Evolutionary conservation across 1,140 invertebrate species (phyloP).

Genomic region (Potamilus streckersoni): DNA sequence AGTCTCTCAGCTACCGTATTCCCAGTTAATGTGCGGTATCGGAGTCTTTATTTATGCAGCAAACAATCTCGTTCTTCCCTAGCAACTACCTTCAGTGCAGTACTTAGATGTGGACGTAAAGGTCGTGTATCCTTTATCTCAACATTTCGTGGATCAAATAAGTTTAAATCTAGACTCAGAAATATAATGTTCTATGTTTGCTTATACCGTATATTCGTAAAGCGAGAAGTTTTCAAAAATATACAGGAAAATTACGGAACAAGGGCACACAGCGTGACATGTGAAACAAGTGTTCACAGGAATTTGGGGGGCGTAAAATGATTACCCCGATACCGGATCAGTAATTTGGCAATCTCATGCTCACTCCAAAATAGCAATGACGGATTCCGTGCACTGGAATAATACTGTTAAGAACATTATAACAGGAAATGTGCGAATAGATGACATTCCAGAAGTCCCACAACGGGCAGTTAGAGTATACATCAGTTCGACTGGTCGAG

Average conservation of each 20-base stretch:
- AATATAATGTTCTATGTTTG: too few relatives aligned
- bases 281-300: not conserved
- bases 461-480: slow-evolving; percentile 43
- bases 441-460: slow-evolving; percentile 45
- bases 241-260: not conserved
- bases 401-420: slow-evolving; percentile 31
- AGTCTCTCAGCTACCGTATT: too few relatives aligned
- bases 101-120: too few relatives aligned
- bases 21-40: too few relatives aligned
- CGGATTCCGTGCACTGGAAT: slow-evolving; percentile 8
- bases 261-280: not conserved
- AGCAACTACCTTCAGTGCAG: too few relatives aligned
- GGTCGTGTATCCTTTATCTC: too few relatives aligned
- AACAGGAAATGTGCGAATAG: slow-evolving; percentile 34
- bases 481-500: slow-evolving; percentile 43
- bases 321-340: not conserved
- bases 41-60: too few relatives aligned
- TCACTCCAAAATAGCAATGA: not conserved
- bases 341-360: not conserved
- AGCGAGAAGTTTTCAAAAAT: not conserved
- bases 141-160: too few relatives aligned
- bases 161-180: too few relatives aligned
- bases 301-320: not conserved
- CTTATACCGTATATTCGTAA: not conserved
- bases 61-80: too few relatives aligned